Percentiles rank a stretch among this genome's conserved stretches.
These are phyloP conservation scores for Lanistes nyassanus DNA, from an alignment of 1,140 invertebrate species.

Conservation along the genomic window DNA sequence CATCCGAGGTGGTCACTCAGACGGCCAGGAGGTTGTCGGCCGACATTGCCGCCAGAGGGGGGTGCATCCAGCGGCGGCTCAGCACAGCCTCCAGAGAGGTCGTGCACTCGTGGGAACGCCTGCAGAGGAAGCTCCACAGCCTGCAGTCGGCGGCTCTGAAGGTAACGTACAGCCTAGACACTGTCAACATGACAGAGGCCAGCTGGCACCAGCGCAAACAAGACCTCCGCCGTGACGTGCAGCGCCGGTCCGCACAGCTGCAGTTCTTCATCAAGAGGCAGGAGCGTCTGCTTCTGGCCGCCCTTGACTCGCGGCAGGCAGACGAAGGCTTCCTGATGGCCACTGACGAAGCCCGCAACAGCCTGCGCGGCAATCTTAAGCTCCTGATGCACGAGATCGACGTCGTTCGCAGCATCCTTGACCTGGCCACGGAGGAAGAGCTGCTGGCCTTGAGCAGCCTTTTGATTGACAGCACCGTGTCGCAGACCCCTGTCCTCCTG, in stretches of 20 bases:
- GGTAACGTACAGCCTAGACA: conserved; percentile 39
- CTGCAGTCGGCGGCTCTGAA: conserved; percentile 41
- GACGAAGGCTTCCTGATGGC: conserved; percentile 30
- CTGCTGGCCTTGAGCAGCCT: conserved; percentile 29
- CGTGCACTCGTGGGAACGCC: conserved; percentile 12
- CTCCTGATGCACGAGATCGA: conserved; percentile 39
- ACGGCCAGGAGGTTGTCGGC: conserved; percentile 17
- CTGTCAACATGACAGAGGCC: conserved; percentile 26
- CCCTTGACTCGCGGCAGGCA: conserved; percentile 33
- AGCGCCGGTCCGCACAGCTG: conserved; percentile 34
- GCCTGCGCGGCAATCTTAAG: conserved; percentile 39
- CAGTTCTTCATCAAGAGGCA: conserved; percentile 37
- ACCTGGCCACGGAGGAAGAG: conserved; percentile 36
- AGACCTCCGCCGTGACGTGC: conserved; percentile 35
- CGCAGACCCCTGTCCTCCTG: conserved; percentile 10
- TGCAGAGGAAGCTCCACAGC: conserved; percentile 22
- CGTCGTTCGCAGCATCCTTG: conserved; percentile 39
- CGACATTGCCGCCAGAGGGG: not conserved
- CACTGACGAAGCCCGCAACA: conserved; percentile 28
- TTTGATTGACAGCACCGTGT: conserved; percentile 26
- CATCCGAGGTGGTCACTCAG: not conserved
- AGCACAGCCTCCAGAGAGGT: conserved; percentile 11
- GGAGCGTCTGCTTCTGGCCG: conserved; percentile 38
- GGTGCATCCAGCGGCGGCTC: conserved; percentile 9
- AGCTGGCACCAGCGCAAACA: conserved; percentile 37